Base-by-base conservation (phyloP, 2,888 invertebrate genomes). In the Mythimna loreyi region DNA sequence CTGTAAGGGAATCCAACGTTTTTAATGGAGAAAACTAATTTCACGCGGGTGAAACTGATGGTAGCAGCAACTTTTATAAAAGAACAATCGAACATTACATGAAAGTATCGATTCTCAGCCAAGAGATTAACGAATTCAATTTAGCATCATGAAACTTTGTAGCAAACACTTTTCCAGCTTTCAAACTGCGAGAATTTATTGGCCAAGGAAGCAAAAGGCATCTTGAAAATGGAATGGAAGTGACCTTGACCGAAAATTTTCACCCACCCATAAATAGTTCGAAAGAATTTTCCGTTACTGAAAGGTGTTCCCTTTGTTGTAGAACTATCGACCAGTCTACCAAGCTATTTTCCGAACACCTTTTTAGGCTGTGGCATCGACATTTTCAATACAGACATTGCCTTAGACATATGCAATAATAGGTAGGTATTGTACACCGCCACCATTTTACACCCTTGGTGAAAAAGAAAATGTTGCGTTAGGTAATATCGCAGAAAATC, bases 211-310 rank as follows among this genome's bases (percentile, higher is more conserved):
- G 40, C 80, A 76, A 72, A 77, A 67, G 67, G 78, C 53, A 72
- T 78, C 65, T 78, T 49, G 45, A 63, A 67, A 72, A 52, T 73
- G 57, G 74, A 52, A 60, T 49, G 47, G 57, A 43, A 28, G 19
- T 21, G 58, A 59, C 78, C 78, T 81, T 79, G 78, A 72, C 81
- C 81, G 59, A 72, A 72, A 57, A 78, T 49, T 36, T 61, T 67
- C 64, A 62, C 23, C 50, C 45, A 57, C n/a, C 52, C 49, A 72
- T 72, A 81, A 76, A 77, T 56, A 67, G 50, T 59, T 59, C 16
- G 40, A 45, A 62, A 64, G 70, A 70, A 80, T 61, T 64, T 60
- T 69, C 60, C 53, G 53, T 50, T 49, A 62, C 23, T 53, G 49
- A 64, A 63, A 57, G 49, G 40, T 40, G 33, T 49, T 58, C 23